Evolutionary conservation across 2,888 invertebrate genomes (phyloP), one percentile per base, ranked within the genome.

Genomic region (Heteropelma amictum): DNA sequence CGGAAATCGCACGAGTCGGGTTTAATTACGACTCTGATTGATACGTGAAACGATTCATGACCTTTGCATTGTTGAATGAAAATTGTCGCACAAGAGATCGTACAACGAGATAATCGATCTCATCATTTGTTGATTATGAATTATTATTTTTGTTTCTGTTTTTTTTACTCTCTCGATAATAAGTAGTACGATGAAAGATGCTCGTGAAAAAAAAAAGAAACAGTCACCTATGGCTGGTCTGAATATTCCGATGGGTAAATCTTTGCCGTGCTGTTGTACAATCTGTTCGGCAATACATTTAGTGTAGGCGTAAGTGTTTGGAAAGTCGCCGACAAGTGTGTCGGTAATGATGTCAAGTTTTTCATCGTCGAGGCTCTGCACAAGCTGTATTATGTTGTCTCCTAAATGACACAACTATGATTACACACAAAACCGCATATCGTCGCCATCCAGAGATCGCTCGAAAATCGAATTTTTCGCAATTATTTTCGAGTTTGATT

Each of bases 281-380:
- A 92, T 83, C 76, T 92, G 91, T 86, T 95, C 95, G 0, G 93
- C 94, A 67, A 95, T 86, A 5, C 93, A 92, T 88, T 95, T 95
- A 5, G 95, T 94, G 85, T 91, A 93, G 3, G 93, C 92, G 88
- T 95, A 95, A 0, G 94, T 94, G 85, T 95, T 95, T 2, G 94
- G 94, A 82, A 92, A 92, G 64, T 88, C 83, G 17, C 84, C 87
- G 14, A 90, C 76, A 23, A 90, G 76, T 28, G 84, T 87, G 47
- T 82, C 82, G 4, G 86, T 86, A 40, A 86, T 83, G 14, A 81
- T 76, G 8, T 89, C 83, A 7, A 91, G 78, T 71, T 86, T 86
- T 7, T 86, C 85, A 19, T 90, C 89, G 74, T 89, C 87, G 21
- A 89, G 70, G 51, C 78, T 84, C 35, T 87, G 83, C 4, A 88